Base-by-base conservation (phyloP, 2,113 vertebrate genomes). In the Scomber colias region DNA sequence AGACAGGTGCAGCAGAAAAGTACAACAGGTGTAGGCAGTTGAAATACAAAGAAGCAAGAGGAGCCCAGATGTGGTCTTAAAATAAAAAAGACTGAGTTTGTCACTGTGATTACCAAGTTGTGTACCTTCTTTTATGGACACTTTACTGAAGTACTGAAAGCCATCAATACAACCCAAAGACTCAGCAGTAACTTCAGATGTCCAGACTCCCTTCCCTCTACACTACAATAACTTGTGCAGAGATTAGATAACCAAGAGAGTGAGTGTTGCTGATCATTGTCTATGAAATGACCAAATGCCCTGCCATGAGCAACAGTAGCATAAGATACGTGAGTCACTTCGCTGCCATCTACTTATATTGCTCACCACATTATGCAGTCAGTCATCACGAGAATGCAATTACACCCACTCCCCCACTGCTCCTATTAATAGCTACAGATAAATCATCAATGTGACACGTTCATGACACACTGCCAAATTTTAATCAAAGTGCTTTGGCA, bases 381-480 rank as follows among this genome's bases (percentile, higher is more conserved):
- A 77, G 64, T 81, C 82, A 81, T 87, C 77, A 82, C 49, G 8
- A 70, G 65, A 90, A 87, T 82, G 79, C 64, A 87, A 88, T 88
- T 91, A 84, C 87, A 85, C 84, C 80, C 84, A 60, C 79, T 63
- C 81, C 75, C 73, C 73, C 57, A 66, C 81, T 68, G 69, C 73
- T 71, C 31, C 75, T 88, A 85, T 87, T 88, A 91, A 89, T 88
- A 90, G 79, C 70, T 21, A 40, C 79, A 51, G 66, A 86, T 87
- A 90, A 73, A 90, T 90, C 90, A 86, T 74, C 87, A 65, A 72
- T 87, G 66, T 87, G 89, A 88, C 86, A 75, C 63, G 83, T 21
- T 24, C 27, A 4, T 67, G 80, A 91, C 85, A 72, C 65, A n/a
- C 21, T 74, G 72, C 79, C 80, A 85, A 79, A 81, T 68, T 74